Percentiles rank a stretch among this genome's conserved stretches.
Conservation (phyloP, 1,140 invertebrate genomes). For the Panagrolaimus sp. region DNA sequence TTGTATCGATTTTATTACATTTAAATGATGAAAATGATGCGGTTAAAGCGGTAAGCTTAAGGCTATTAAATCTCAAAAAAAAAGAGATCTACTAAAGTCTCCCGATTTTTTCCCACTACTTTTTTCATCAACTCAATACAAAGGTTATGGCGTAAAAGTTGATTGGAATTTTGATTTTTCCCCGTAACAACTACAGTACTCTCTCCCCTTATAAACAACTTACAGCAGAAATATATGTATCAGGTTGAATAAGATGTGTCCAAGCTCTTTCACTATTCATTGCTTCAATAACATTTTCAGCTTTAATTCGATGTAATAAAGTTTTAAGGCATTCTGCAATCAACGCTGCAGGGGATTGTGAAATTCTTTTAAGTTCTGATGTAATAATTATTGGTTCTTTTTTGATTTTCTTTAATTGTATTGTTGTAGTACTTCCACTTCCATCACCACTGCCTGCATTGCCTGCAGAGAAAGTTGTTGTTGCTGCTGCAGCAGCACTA, state of each 20-base stretch:
- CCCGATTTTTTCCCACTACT: too few relatives aligned
- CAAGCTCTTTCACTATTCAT: slow-evolving; percentile 55
- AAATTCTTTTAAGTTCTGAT: slow-evolving; percentile 39
- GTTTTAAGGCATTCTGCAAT: slow-evolving; percentile 37
- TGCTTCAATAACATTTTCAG: slow-evolving; percentile 45
- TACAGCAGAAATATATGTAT: slow-evolving; percentile 46
- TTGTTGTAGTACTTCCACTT: not conserved
- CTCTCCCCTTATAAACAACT: slow-evolving; percentile 2
- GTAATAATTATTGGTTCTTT: slow-evolving; percentile 44
- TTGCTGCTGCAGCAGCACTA: not conserved
- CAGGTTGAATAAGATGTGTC: slow-evolving; percentile 46
- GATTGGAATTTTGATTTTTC: too few relatives aligned
- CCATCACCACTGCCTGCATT: too few relatives aligned
- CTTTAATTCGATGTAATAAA: slow-evolving; percentile 33
- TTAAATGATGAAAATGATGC: slow-evolving; percentile 61
- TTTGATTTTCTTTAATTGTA: slow-evolving; percentile 16
- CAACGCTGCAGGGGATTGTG: slow-evolving; percentile 42
- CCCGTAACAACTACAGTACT: too few relatives aligned
- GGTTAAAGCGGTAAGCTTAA: slow-evolving; percentile 46
- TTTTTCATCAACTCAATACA: too few relatives aligned
- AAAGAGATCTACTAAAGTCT: too few relatives aligned
- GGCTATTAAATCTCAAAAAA: too few relatives aligned
- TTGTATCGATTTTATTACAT: slow-evolving; percentile 62
- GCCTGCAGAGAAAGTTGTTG: not conserved
- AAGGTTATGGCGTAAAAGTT: too few relatives aligned